Percentiles rank a stretch among this genome's conserved stretches.
Evolutionary conservation across 2,888 invertebrate species (phyloP).

Genomic region (Creontiades dilutus): DNA sequence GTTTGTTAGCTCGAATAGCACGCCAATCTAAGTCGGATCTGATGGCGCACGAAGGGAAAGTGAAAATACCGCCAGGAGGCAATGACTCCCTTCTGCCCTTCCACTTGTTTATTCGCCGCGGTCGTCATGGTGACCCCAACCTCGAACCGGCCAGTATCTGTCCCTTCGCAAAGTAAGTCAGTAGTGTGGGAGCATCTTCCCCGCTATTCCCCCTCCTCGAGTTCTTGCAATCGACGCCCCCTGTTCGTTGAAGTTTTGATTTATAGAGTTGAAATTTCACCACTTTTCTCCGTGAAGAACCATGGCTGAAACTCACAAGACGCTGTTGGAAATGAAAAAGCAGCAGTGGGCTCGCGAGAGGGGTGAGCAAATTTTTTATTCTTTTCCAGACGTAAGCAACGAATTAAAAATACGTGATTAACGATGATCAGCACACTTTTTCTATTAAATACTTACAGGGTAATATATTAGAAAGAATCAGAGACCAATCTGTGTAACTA

Average conservation of each 20-base stretch:
- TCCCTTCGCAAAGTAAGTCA: constrained; percentile 50
- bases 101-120: constrained; percentile 21
- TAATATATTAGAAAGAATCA: no score
- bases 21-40: constrained; percentile 16
- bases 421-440: no score
- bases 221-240: neutral
- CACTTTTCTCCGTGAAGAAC: neutral
- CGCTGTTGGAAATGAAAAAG: constrained; percentile 56
- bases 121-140: constrained; percentile 44
- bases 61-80: constrained; percentile 58
- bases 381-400: no score
- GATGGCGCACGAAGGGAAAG: constrained; percentile 58
- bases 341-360: constrained; percentile 66
- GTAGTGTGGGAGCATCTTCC: constrained; percentile 48
- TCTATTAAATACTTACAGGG: no score
- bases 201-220: neutral
- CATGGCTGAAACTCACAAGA: constrained; percentile 17
- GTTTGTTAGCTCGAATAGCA: neutral
- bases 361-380: constrained; percentile 24
- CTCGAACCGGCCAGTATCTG: constrained; percentile 24
- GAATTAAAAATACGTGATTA: no score
- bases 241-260: neutral
- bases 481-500: no score
- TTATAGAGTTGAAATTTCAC: neutral
- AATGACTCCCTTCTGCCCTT: constrained; percentile 36